Conservation (phyloP, 1,140 invertebrate genomes). For the Bombus polaris region DNA sequence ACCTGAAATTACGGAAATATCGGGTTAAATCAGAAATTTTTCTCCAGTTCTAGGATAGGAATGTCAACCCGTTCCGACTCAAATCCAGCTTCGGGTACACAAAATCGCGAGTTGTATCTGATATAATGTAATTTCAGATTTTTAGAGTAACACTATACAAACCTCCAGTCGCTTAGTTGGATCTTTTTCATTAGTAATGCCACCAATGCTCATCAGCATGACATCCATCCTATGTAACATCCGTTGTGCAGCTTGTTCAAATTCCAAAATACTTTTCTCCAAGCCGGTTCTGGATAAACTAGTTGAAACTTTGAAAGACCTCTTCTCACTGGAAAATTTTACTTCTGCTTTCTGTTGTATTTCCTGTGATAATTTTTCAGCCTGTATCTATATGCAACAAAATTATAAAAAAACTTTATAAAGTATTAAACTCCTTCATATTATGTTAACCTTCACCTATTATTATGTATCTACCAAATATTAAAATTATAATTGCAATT, state of each 20-base stretch:
- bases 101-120: not conserved
- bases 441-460: constrained; percentile 35
- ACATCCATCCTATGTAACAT: constrained; percentile 88
- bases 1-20: constrained; percentile 78
- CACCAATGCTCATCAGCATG: constrained; percentile 86
- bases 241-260: constrained; percentile 84
- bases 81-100: not conserved
- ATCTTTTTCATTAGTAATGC: constrained; percentile 86
- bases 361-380: constrained; percentile 50
- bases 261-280: constrained; percentile 82
- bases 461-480: constrained; percentile 18
- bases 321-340: constrained; percentile 40
- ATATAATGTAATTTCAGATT: not conserved
- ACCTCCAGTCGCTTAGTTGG: constrained; percentile 86
- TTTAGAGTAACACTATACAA: constrained; percentile 31
- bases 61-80: not conserved
- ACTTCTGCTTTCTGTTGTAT: constrained; percentile 46
- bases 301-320: constrained; percentile 34
- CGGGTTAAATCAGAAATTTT: not conserved
- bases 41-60: too few relatives aligned
- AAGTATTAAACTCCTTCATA: not conserved
- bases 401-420: not conserved
- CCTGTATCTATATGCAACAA: constrained; percentile 58
- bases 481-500: constrained; percentile 23
- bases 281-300: constrained; percentile 76